These are phyloP conservation scores for Gymnorhina tibicen DNA, from an alignment of 2,113 vertebrate species.

Conservation along the genomic window DNA sequence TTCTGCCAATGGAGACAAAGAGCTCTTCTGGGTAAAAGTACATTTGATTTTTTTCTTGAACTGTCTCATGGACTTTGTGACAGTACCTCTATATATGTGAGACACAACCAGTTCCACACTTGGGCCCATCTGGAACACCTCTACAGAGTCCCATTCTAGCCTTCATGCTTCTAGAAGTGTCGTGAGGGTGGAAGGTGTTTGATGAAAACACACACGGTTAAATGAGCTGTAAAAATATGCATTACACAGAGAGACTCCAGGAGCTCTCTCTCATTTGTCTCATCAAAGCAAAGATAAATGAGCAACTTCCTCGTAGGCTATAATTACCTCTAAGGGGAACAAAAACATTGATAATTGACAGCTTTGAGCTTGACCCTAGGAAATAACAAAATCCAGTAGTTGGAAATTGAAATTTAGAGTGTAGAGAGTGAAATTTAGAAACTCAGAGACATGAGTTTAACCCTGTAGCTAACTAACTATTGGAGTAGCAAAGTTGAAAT, in stretches of 20 bases:
- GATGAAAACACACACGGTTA: not conserved
- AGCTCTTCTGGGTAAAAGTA: not conserved
- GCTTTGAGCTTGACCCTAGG: constrained; percentile 31
- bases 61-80: not conserved
- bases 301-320: not conserved
- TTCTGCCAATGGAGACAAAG: not conserved
- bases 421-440: not conserved
- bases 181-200: not conserved
- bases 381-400: constrained; percentile 15
- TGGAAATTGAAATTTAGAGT: constrained; percentile 11
- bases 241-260: not conserved
- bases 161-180: not conserved
- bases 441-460: not conserved
- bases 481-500: not conserved
- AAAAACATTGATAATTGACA: constrained; percentile 45
- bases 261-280: constrained; percentile 33
- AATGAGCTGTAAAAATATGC: constrained; percentile 24
- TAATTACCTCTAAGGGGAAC: constrained; percentile 40
- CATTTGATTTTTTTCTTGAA: not conserved
- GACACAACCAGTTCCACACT: not conserved
- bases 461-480: not conserved
- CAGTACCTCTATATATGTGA: not conserved
- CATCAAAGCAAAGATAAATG: constrained; percentile 53
- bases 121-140: not conserved
- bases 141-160: not conserved